These are phyloP conservation scores for Psilopsiagon aymara DNA, from an alignment of 2,113 vertebrate species.

Conservation along the genomic window DNA sequence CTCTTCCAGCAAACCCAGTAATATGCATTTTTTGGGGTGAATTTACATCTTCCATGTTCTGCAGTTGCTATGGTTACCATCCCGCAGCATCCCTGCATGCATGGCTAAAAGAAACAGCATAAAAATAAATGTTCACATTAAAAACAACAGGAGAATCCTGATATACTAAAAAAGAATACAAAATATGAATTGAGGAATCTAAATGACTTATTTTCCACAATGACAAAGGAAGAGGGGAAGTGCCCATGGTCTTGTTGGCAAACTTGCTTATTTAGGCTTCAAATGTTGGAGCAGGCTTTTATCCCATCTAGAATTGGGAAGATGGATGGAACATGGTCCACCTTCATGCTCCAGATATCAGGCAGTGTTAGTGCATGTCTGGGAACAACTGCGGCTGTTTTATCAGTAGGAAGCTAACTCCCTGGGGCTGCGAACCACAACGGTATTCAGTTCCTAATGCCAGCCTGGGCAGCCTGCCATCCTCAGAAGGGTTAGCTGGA, in stretches of 20 bases:
- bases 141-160: neutral
- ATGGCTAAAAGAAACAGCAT: constrained; percentile 20
- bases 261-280: neutral
- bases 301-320: neutral
- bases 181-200: neutral
- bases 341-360: neutral
- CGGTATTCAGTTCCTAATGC: neutral
- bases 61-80: constrained; percentile 77
- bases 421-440: neutral
- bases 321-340: neutral
- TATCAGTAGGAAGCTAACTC: neutral
- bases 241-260: neutral
- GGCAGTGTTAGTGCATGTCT: neutral
- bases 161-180: neutral
- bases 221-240: neutral
- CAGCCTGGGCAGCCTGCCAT: neutral
- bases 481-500: neutral
- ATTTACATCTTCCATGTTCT: constrained; percentile 66
- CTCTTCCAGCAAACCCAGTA: constrained; percentile 23
- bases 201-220: neutral
- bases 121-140: constrained; percentile 37
- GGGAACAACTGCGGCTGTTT: neutral
- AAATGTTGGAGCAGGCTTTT: neutral
- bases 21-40: constrained; percentile 72
- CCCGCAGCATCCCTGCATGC: constrained; percentile 51